A percentile compares a stretch with the other conserved stretches of the same genome.
These are phyloP conservation scores for Chydorus sphaericus DNA, from an alignment of 2,888 invertebrate genomes.

Conservation along the genomic window DNA sequence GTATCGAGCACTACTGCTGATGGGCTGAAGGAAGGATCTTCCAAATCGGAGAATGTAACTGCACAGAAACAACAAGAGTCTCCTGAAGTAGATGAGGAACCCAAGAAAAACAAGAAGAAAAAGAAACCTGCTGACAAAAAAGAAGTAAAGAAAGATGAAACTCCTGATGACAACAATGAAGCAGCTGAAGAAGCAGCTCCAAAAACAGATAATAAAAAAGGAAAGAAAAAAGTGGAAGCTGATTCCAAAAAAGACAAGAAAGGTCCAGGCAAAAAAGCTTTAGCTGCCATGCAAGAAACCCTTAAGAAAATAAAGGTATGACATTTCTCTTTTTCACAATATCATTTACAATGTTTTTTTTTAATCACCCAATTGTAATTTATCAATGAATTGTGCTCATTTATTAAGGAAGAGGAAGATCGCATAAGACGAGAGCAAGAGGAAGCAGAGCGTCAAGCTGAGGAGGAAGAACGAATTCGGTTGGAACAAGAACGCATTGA, in stretches of 20 bases:
- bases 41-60: too few species aligned
- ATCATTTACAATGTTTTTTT: too few species aligned
- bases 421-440: constrained; percentile 55
- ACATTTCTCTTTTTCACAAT: background rate
- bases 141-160: constrained; percentile 29
- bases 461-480: constrained; percentile 46
- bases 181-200: constrained; percentile 19
- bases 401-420: constrained; percentile 61
- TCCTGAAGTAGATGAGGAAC: constrained; percentile 18
- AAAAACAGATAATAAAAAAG: constrained; percentile 23
- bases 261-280: constrained; percentile 62
- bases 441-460: constrained; percentile 55
- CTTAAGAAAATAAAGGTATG: constrained; percentile 54
- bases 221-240: constrained; percentile 24
- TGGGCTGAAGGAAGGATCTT: too few species aligned
- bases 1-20: too few species aligned
- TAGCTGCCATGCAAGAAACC: constrained; percentile 84
- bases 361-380: too few species aligned
- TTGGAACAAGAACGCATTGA: constrained; percentile 39
- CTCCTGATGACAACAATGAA: constrained; percentile 17
- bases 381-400: background rate
- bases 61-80: too few species aligned
- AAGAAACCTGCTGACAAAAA: constrained; percentile 33
- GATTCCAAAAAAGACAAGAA: constrained; percentile 28
- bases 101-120: constrained; percentile 30